A percentile compares a stretch with the other conserved stretches of the same genome.
phyloP scores from a whole-genome alignment of 2,888 invertebrate genomes.

The Ennomos erosarius region DNA sequence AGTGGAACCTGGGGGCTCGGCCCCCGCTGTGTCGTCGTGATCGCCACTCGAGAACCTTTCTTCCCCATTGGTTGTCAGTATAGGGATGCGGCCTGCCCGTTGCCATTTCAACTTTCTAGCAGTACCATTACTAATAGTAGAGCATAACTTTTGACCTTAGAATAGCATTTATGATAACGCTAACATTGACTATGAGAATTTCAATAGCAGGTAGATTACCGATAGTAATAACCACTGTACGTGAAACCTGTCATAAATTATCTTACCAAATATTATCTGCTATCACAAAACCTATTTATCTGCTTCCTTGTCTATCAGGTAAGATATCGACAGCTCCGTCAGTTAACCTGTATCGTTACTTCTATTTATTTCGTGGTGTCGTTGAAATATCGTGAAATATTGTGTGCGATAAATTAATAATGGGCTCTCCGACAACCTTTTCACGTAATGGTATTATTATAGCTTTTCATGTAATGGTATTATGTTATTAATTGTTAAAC shows the following conservation, averaged over 20 bases:
- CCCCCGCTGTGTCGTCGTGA: no score
- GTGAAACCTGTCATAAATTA: conserved; percentile 3
- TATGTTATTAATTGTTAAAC: no score
- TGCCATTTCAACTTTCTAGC: no score
- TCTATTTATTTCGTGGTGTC: conserved; percentile 6
- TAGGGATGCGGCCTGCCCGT: no score
- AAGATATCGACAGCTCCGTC: conserved; percentile 10
- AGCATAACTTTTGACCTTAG: no score
- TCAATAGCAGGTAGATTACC: conserved; percentile 3
- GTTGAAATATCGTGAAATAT: not conserved
- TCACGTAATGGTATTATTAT: conserved; percentile 7
- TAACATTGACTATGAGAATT: conserved; percentile 64
- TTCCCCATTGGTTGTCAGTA: no score
- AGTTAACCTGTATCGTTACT: conserved; percentile 4
- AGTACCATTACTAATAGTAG: no score
- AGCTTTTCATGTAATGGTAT: conserved; percentile 11
- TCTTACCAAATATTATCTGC: conserved; percentile 3
- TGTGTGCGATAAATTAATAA: conserved; percentile 7
- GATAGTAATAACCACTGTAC: not conserved
- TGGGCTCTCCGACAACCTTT: conserved; percentile 8
- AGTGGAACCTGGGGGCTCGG: no score
- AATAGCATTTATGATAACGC: not conserved
- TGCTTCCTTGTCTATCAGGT: conserved; percentile 5
- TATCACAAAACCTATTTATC: conserved; percentile 6
- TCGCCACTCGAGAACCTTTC: no score